These are phyloP conservation scores for Coptodon bakossiorum DNA, from an alignment of 2,113 vertebrate species.

Conservation along the genomic window DNA sequence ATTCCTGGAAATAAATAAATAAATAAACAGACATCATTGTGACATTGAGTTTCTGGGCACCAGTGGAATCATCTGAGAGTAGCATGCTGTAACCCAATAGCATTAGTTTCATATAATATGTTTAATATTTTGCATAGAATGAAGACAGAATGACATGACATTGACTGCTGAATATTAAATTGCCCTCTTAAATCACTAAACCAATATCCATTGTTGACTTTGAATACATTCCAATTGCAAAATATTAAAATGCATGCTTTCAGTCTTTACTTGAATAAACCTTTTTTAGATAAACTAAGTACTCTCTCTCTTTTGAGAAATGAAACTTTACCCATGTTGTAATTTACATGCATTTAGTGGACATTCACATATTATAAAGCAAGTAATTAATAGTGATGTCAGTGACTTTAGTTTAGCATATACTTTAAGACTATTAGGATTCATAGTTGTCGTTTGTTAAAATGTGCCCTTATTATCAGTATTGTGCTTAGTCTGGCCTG, in stretches of 20 bases:
- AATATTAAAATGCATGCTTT: background rate
- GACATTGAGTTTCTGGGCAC: slow-evolving; percentile 60
- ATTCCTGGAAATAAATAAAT: slow-evolving; percentile 31
- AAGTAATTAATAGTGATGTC: background rate
- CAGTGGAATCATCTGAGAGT: slow-evolving; percentile 40
- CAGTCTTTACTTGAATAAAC: background rate
- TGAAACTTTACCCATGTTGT: background rate
- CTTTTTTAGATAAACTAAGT: background rate
- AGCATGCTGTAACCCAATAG: slow-evolving; percentile 36
- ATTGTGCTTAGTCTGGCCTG: background rate
- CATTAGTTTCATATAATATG: slow-evolving; percentile 29
- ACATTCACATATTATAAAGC: background rate
- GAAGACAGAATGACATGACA: background rate
- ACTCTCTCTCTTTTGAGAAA: background rate
- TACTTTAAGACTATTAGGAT: background rate
- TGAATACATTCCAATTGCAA: background rate
- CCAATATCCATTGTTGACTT: background rate
- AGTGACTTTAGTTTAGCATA: background rate
- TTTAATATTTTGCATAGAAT: slow-evolving; percentile 17
- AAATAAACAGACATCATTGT: slow-evolving; percentile 28
- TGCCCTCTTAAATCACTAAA: slow-evolving; percentile 22
- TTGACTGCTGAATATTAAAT: slow-evolving; percentile 31
- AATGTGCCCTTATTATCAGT: background rate
- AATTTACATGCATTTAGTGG: background rate
- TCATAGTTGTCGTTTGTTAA: background rate